These are phyloP conservation scores for Chamaea fasciata DNA, from an alignment of 2,113 vertebrate species.

Conservation along the genomic window DNA sequence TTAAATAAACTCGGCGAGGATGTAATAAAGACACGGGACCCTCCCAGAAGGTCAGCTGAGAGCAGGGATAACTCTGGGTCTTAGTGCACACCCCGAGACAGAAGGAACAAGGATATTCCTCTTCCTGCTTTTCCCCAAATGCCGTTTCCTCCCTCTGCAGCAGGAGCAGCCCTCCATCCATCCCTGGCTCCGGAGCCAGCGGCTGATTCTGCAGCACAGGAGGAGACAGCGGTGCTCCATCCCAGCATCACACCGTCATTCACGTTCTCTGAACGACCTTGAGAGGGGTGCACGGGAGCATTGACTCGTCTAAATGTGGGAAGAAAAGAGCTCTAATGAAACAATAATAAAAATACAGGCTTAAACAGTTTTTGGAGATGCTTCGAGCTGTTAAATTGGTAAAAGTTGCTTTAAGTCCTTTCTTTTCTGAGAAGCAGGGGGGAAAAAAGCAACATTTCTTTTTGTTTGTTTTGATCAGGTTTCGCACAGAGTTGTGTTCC, in stretches of 20 bases:
- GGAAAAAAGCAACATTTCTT: rapidly evolving
- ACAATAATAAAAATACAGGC: not conserved
- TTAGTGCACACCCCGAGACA: rapidly evolving
- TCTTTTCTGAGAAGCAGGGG: not conserved
- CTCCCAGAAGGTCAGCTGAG: not conserved
- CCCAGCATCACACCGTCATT: rapidly evolving
- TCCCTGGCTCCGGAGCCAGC: rapidly evolving
- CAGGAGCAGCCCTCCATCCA: rapidly evolving
- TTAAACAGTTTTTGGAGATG: not conserved
- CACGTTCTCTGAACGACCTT: not conserved
- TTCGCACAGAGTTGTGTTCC: not conserved
- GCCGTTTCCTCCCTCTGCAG: not conserved
- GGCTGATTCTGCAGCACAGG: not conserved
- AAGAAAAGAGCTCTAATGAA: not conserved
- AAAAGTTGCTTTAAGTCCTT: not conserved
- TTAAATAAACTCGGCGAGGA: not conserved
- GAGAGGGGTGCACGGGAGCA: rapidly evolving
- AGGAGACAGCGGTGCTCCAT: not conserved
- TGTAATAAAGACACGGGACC: rapidly evolving
- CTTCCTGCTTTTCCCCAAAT: not conserved
- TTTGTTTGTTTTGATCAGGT: not conserved
- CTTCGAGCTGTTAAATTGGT: not conserved
- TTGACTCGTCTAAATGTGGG: rapidly evolving
- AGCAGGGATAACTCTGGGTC: not conserved
- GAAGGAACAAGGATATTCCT: no score